These are phyloP conservation scores for Morone chrysops DNA, from an alignment of 2,113 vertebrate genomes.

Conservation along the genomic window DNA sequence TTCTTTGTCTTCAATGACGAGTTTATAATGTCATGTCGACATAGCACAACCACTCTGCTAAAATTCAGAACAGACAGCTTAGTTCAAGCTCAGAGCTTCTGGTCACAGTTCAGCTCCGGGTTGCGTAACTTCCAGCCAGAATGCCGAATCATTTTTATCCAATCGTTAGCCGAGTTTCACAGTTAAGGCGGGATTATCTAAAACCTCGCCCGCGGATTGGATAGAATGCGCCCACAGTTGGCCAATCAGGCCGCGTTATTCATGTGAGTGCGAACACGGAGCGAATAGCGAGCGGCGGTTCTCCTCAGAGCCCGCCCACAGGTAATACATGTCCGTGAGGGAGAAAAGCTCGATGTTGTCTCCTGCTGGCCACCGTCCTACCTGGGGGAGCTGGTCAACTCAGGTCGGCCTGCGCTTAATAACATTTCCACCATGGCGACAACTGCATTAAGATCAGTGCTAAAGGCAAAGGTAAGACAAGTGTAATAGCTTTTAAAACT, in stretches of 20 bases:
- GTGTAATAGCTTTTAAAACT: neutral
- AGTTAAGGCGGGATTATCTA: slow-evolving; percentile 21
- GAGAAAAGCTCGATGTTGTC: neutral
- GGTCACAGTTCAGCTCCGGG: neutral
- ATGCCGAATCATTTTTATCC: neutral
- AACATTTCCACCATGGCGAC: slow-evolving; percentile 75
- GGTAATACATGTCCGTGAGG: neutral
- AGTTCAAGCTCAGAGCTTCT: neutral
- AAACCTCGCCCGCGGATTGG: slow-evolving; percentile 1
- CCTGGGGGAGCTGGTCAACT: neutral
- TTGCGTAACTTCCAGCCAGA: slow-evolving; percentile 32
- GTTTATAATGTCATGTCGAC: neutral
- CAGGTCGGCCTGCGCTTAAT: neutral
- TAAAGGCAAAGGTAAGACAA: slow-evolving; percentile 79
- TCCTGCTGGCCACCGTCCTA: slow-evolving; percentile 11
- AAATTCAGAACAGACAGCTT: neutral
- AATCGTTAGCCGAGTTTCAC: slow-evolving; percentile 2
- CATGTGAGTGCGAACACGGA: neutral
- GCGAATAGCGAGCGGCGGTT: slow-evolving; percentile 21
- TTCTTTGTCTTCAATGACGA: neutral
- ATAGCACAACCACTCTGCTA: no score
- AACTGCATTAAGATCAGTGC: slow-evolving; percentile 70
- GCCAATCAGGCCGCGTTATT: slow-evolving; percentile 29
- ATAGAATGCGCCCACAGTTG: accelerated
- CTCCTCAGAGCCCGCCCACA: slow-evolving; percentile 45